A percentile compares a stretch with the other conserved stretches of the same genome.
Evolutionary conservation across 2,797 vertebrate genomes (phyloP).

Genomic region (Muscicapa striata): DNA sequence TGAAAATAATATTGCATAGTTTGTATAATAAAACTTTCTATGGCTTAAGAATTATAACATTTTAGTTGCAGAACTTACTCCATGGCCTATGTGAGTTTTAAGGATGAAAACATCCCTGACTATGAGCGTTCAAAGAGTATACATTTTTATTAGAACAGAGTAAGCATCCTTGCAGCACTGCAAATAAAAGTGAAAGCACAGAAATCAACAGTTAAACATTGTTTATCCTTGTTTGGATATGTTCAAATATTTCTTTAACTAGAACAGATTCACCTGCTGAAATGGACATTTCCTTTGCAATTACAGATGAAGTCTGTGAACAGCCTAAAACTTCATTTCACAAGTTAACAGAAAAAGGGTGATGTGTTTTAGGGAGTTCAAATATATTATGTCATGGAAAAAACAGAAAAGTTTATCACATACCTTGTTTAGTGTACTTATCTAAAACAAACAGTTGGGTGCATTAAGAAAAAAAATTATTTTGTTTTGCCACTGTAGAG

Average conservation of each 20-base stretch:
- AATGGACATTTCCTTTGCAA: neutral
- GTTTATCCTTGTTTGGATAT: neutral
- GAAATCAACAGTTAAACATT: neutral
- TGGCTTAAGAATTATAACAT: neutral
- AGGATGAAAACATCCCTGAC: neutral
- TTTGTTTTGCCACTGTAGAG: neutral
- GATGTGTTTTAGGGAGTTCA: neutral
- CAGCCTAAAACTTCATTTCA: neutral
- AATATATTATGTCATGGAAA: neutral
- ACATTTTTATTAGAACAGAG: neutral
- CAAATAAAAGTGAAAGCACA: neutral
- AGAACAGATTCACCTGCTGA: neutral
- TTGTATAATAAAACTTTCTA: neutral
- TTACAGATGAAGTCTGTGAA: neutral
- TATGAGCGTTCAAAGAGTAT: neutral
- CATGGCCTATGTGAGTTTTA: neutral
- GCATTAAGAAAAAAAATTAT: neutral
- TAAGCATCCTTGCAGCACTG: neutral
- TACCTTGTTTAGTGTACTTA: neutral
- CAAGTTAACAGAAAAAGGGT: neutral
- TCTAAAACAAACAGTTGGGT: fast-evolving
- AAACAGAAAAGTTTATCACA: neutral
- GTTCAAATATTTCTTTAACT: neutral
- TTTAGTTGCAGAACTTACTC: neutral
- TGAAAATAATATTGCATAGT: neutral